Conservation (phyloP, 2,888 invertebrate species). For the Drosophila acutilabella region DNA sequence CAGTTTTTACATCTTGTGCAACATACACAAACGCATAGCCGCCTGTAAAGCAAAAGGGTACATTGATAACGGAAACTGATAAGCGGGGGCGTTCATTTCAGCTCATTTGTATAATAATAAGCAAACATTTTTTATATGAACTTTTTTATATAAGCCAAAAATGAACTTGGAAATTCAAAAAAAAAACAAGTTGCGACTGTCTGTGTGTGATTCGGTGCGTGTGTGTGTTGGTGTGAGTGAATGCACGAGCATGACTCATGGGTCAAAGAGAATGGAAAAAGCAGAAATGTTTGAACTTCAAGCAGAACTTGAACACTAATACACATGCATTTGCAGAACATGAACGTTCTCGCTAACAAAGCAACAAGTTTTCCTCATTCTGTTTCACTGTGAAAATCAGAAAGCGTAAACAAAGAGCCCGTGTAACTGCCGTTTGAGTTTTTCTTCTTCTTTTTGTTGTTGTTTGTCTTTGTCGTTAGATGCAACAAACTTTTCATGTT, state of each 20-base stretch:
- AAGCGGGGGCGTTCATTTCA: conserved; percentile 38
- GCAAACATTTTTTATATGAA: conserved; percentile 2
- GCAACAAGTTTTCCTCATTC: conserved; percentile 60
- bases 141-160: conserved; percentile 10
- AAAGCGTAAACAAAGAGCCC: conserved; percentile 59
- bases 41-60: conserved; percentile 87
- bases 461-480: conserved; percentile 7
- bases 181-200: background rate
- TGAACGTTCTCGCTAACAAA: conserved; percentile 39
- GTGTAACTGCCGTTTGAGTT: conserved; percentile 11
- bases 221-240: conserved; percentile 7
- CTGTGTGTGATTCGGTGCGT: background rate
- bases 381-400: conserved; percentile 47
- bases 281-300: conserved; percentile 37
- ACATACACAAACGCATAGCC: conserved; percentile 98
- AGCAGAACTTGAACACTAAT: conserved; percentile 36
- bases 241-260: conserved; percentile 48
- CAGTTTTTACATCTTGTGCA: conserved; percentile 94
- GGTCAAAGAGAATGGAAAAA: conserved; percentile 43
- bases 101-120: conserved; percentile 31
- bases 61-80: conserved; percentile 53
- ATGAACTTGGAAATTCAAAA: conserved; percentile 16
- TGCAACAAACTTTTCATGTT: conserved; percentile 1
- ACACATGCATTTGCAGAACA: conserved; percentile 33
- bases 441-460: background rate